phyloP scores from a whole-genome alignment of 2,888 invertebrate genomes.

The Leptopilina myrica region DNA sequence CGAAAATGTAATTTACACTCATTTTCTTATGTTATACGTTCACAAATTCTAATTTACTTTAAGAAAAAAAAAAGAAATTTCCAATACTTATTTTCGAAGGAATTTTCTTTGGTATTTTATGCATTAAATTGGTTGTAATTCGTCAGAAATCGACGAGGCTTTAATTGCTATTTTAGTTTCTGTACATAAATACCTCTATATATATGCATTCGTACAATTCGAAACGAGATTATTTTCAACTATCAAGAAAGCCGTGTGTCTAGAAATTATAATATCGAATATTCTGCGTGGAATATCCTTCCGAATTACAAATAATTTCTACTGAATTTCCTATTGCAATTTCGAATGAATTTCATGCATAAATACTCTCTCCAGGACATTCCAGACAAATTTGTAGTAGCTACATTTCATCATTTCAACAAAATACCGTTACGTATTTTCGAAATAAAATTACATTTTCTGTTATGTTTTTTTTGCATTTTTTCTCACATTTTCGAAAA shows the following conservation, averaged over 20 bases:
- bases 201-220: background rate
- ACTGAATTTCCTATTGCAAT: slow-evolving; percentile 20
- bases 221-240: background rate
- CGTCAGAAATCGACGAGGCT: too few species aligned
- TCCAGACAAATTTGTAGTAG: slow-evolving; percentile 5
- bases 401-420: slow-evolving; percentile 12
- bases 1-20: too few species aligned
- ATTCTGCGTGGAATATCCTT: slow-evolving; percentile 1
- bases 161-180: too few species aligned
- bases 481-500: background rate
- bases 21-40: too few species aligned
- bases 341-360: slow-evolving; percentile 11
- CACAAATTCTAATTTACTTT: too few species aligned
- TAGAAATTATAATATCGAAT: slow-evolving; percentile 8
- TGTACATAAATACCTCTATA: too few species aligned
- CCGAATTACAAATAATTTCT: slow-evolving; percentile 12
- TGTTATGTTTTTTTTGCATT: background rate
- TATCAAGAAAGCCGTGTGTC: slow-evolving; percentile 8
- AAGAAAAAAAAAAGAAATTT: too few species aligned
- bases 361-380: slow-evolving; percentile 20
- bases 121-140: too few species aligned
- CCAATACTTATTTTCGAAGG: too few species aligned
- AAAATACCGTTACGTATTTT: slow-evolving; percentile 8
- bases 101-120: too few species aligned
- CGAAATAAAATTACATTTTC: background rate